Evolutionary conservation across 1,140 invertebrate species (phyloP).

Genomic region (Macrostomum lignano): DNA sequence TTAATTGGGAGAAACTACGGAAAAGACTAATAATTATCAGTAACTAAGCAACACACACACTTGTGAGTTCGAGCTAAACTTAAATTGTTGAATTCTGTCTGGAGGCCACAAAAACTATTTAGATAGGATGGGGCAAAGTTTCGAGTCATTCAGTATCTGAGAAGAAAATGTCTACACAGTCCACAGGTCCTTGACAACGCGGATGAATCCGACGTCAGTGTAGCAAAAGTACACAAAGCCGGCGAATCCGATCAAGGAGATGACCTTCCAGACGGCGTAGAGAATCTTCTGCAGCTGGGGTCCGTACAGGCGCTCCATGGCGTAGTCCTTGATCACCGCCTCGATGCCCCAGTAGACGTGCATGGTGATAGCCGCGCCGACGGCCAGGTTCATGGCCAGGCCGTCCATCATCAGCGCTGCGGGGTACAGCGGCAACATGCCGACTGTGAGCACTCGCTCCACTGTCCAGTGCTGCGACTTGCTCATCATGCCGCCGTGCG

Average conservation of each 20-base stretch:
- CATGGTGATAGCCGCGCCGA: neutral
- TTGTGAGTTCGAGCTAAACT: too few species aligned
- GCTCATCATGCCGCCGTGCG: neutral
- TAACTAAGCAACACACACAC: too few species aligned
- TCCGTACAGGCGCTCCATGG: neutral
- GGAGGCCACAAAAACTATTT: too few species aligned
- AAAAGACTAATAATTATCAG: too few species aligned
- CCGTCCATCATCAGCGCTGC: neutral
- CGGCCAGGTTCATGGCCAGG: neutral
- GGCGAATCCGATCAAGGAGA: slow-evolving; percentile 2
- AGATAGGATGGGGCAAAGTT: too few species aligned
- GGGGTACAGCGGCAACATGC: neutral
- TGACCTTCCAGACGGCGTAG: neutral
- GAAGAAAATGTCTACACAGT: too few species aligned
- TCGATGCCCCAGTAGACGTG: slow-evolving; percentile 1
- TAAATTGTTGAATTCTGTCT: too few species aligned
- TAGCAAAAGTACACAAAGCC: slow-evolving; percentile 1
- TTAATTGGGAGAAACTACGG: too few species aligned
- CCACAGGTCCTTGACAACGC: slow-evolving; percentile 2
- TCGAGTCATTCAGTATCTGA: too few species aligned
- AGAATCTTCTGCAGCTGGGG: neutral
- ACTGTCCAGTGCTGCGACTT: neutral
- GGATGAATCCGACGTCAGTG: slow-evolving; percentile 1
- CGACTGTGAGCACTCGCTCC: neutral
- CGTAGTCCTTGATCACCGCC: slow-evolving; percentile 1